Conservation (phyloP, 2,113 vertebrate genomes). For the Glaucomys volans region DNA sequence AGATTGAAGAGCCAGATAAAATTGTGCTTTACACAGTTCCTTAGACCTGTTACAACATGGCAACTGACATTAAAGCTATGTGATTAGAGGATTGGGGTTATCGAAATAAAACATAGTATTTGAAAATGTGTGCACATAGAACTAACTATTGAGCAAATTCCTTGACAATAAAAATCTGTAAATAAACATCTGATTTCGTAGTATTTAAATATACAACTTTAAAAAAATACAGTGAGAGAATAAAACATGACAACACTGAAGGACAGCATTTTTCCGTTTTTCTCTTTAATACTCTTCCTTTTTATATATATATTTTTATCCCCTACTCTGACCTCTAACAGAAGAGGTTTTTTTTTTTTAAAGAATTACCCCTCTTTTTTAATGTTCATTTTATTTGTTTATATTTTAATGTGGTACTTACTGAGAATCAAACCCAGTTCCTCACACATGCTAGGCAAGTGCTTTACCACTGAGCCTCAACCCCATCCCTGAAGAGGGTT, state of each 20-base stretch:
- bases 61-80: not conserved
- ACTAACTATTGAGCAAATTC: not conserved
- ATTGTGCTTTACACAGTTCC: not conserved
- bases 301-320: too few species aligned
- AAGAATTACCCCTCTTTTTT: too few species aligned
- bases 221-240: not conserved
- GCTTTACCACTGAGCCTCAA: too few species aligned
- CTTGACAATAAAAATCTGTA: not conserved
- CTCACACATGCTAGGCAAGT: too few species aligned
- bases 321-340: not conserved
- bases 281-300: not conserved
- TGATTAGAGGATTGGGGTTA: not conserved
- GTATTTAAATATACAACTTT: not conserved
- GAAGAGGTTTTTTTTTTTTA: too few species aligned
- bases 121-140: not conserved
- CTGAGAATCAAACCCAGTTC: too few species aligned
- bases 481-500: not conserved
- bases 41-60: not conserved
- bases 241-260: not conserved
- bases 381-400: too few species aligned
- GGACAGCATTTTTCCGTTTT: not conserved
- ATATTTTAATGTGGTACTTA: too few species aligned
- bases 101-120: not conserved
- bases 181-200: not conserved
- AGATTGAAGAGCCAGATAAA: not conserved